Evolutionary conservation across 2,888 invertebrate species (phyloP).

Genomic region (Sepiola atlantica): DNA sequence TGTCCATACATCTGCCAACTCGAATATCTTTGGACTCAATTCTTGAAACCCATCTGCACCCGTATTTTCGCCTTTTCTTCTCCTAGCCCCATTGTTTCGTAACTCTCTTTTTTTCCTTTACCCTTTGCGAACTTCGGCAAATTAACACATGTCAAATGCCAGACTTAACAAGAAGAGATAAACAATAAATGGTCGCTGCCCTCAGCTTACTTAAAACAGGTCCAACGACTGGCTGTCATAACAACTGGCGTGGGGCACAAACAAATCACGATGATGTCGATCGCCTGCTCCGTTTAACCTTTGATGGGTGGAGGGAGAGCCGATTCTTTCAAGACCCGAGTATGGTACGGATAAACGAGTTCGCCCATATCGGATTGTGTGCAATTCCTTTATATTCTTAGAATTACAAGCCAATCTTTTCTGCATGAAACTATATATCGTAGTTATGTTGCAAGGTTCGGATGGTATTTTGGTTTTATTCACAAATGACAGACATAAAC

Average conservation of each 20-base stretch:
- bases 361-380: too few relatives aligned
- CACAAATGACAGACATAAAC: too few relatives aligned
- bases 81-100: not conserved
- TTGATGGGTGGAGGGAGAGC: not conserved
- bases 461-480: too few relatives aligned
- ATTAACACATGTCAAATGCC: conserved; percentile 32
- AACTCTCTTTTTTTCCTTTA: not conserved
- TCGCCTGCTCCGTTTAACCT: not conserved
- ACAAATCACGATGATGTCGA: not conserved
- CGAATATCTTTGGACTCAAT: not conserved
- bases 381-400: too few relatives aligned
- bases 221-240: not conserved
- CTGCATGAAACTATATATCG: too few relatives aligned
- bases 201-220: not conserved
- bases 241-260: not conserved
- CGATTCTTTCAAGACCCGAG: not conserved
- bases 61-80: not conserved
- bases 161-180: not conserved
- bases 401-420: too few relatives aligned
- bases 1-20: not conserved
- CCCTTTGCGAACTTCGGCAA: not conserved
- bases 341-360: not conserved
- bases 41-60: not conserved
- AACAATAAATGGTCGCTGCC: not conserved
- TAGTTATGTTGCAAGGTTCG: too few relatives aligned